Conservation (phyloP, 2,888 invertebrate genomes). For the Pyrocoelia pectoralis region DNA sequence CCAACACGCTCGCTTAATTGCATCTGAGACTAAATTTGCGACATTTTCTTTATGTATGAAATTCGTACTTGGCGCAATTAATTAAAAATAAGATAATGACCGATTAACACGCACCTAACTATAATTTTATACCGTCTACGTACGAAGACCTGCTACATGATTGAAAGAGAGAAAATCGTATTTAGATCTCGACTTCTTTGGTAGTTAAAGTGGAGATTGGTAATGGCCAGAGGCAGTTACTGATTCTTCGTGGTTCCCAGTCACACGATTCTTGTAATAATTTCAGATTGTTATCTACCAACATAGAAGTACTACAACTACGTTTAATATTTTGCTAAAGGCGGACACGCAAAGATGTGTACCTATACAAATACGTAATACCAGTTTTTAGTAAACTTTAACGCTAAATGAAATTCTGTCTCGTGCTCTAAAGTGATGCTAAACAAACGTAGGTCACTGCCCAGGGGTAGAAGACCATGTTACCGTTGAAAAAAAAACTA, state of each 20-base stretch:
- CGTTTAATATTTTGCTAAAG: conserved; percentile 31
- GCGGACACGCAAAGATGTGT: conserved; percentile 25
- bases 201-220: conserved; percentile 35
- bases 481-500: conserved; percentile 31
- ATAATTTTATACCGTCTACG: not conserved
- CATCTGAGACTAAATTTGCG: not conserved
- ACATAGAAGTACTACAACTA: conserved; percentile 30
- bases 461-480: conserved; percentile 34
- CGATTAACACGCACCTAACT: not conserved
- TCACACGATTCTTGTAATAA: conserved; percentile 34
- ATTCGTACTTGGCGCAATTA: not conserved
- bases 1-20: not conserved
- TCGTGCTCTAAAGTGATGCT: conserved; percentile 22
- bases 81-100: not conserved
- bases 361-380: conserved; percentile 11
- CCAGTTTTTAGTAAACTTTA: conserved; percentile 1
- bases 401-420: conserved; percentile 5
- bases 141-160: conserved; percentile 16
- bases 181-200: conserved; percentile 34
- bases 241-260: conserved; percentile 33
- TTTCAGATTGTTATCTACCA: conserved; percentile 34
- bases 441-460: conserved; percentile 34
- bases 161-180: conserved; percentile 35
- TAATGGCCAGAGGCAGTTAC: conserved; percentile 32
- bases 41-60: not conserved